A percentile compares a stretch with the other conserved stretches of the same genome.
Conservation (phyloP, 2,797 vertebrate species). For the Poeciliopsis gracilis region DNA sequence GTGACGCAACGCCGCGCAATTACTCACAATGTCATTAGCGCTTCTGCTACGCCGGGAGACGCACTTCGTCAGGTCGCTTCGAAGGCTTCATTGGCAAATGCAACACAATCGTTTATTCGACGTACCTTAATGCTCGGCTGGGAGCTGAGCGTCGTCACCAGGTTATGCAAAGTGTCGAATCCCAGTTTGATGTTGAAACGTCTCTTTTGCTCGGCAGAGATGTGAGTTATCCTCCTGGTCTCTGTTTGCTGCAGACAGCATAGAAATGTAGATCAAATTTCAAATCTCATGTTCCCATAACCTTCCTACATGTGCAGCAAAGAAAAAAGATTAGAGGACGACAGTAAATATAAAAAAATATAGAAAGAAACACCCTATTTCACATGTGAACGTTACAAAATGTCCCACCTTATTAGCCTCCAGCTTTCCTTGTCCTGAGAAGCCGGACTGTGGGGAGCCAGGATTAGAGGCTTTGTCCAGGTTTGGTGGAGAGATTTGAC, state of each 20-base stretch:
- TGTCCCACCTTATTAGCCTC: slow-evolving; percentile 87
- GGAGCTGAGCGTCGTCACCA: slow-evolving; percentile 91
- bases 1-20: neutral
- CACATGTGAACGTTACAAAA: neutral
- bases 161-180: slow-evolving; percentile 92
- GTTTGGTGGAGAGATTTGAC: slow-evolving; percentile 73
- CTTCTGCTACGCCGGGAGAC: neutral
- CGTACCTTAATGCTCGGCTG: slow-evolving; percentile 94
- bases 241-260: slow-evolving; percentile 80
- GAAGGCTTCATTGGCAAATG: slow-evolving; percentile 10
- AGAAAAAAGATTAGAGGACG: neutral
- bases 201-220: slow-evolving; percentile 97
- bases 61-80: slow-evolving; percentile 1
- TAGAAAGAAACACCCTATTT: neutral
- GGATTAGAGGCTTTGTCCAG: slow-evolving; percentile 64
- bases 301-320: neutral
- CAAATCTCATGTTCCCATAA: neutral
- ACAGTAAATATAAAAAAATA: neutral
- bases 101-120: slow-evolving; percentile 13
- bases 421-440: slow-evolving; percentile 73
- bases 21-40: neutral
- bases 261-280: slow-evolving; percentile 19
- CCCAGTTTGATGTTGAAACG: slow-evolving; percentile 98
- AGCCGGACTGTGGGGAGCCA: slow-evolving; percentile 70
- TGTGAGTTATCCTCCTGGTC: slow-evolving; percentile 92